These are phyloP conservation scores for Sarcophaga peregrina DNA, from an alignment of 1,140 invertebrate genomes.

Conservation along the genomic window DNA sequence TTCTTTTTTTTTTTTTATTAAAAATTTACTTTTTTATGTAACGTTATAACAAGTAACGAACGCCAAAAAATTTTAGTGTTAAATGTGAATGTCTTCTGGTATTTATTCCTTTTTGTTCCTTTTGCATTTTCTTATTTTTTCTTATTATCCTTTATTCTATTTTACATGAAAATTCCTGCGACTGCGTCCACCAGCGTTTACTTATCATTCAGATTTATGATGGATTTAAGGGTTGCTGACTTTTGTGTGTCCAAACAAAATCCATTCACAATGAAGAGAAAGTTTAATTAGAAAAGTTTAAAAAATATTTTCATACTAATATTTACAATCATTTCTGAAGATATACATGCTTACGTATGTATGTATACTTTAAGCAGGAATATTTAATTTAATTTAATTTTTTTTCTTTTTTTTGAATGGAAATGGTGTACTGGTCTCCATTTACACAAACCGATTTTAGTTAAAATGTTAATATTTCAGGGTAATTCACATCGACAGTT, in stretches of 20 bases:
- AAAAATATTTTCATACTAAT: too few species aligned
- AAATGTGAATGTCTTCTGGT: slow-evolving; percentile 30
- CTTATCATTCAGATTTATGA: not conserved
- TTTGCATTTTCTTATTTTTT: too few species aligned
- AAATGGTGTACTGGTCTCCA: too few species aligned
- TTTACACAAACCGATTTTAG: too few species aligned
- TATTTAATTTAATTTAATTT: too few species aligned
- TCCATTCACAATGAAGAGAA: slow-evolving; percentile 23
- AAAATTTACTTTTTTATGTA: slow-evolving; percentile 43
- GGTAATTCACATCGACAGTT: too few species aligned
- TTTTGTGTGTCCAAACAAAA: not conserved
- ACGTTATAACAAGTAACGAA: slow-evolving; percentile 41
- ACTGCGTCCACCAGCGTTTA: not conserved
- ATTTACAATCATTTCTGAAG: too few species aligned
- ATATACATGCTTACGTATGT: too few species aligned
- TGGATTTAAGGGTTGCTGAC: not conserved
- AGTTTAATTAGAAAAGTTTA: not conserved
- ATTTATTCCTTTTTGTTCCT: not conserved
- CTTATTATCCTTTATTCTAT: too few species aligned
- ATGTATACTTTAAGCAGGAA: too few species aligned
- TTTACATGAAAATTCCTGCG: not conserved
- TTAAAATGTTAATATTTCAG: too few species aligned
- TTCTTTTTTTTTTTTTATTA: not conserved
- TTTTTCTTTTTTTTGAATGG: too few species aligned
- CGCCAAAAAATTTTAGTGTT: slow-evolving; percentile 38